phyloP scores from a whole-genome alignment of 1,140 invertebrate species.

The Caenorhabditis elegans region WBcel235 BX284605.5:5020001-5020500 shows the following conservation, averaged over 20 bases:
- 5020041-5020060: background rate
- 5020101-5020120: background rate
- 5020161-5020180: background rate
- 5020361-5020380: no score
- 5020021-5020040: background rate
- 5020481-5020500: background rate
- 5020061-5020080: background rate
- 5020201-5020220: background rate
- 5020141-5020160: background rate
- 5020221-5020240: background rate
- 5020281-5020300: no score
- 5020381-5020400: background rate
- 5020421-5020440: background rate
- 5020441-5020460: conserved; percentile 4
- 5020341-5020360: no score
- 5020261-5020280: no score
- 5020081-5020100: background rate
- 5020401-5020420: background rate
- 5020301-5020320: no score
- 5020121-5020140: background rate
- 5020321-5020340: no score
- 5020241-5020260: background rate
- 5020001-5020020: conserved; percentile 9
- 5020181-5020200: conserved; percentile 4
- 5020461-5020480: background rate